A percentile compares a stretch with the other conserved stretches of the same genome.
These are phyloP conservation scores for Eriocheir sinensis DNA, from an alignment of 1,140 invertebrate species.

Conservation along the genomic window DNA sequence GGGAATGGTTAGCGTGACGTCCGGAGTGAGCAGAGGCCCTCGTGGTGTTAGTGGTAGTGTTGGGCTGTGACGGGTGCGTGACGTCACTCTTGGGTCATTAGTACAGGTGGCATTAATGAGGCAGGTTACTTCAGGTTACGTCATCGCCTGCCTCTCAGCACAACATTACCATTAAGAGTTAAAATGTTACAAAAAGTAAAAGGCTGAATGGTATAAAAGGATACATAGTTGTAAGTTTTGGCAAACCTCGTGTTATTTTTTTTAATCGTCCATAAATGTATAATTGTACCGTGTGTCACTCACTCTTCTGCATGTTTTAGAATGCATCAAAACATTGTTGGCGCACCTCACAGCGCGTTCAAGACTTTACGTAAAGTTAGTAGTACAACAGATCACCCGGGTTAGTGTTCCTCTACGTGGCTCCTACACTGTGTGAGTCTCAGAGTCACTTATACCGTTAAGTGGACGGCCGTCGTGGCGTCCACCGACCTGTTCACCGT, in stretches of 20 bases:
- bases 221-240: slow-evolving; percentile 25
- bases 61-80: background rate
- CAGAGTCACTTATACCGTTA: background rate
- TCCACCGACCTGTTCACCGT: background rate
- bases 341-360: background rate
- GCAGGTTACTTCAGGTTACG: background rate
- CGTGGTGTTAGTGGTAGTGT: background rate
- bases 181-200: background rate
- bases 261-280: background rate
- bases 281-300: background rate
- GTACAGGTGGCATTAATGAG: background rate
- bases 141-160: background rate
- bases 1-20: slow-evolving; percentile 20
- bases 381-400: background rate
- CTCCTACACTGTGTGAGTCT: background rate
- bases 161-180: background rate
- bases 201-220: background rate
- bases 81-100: no score
- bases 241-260: background rate
- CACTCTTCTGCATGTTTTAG: background rate
- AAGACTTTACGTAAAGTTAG: slow-evolving; percentile 8
- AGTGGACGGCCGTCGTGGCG: background rate
- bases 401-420: background rate
- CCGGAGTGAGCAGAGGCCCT: background rate
- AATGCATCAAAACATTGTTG: background rate